A percentile compares a stretch with the other conserved stretches of the same genome.
These are phyloP conservation scores for Dromas ardeola DNA, from an alignment of 2,113 vertebrate genomes.

Conservation along the genomic window DNA sequence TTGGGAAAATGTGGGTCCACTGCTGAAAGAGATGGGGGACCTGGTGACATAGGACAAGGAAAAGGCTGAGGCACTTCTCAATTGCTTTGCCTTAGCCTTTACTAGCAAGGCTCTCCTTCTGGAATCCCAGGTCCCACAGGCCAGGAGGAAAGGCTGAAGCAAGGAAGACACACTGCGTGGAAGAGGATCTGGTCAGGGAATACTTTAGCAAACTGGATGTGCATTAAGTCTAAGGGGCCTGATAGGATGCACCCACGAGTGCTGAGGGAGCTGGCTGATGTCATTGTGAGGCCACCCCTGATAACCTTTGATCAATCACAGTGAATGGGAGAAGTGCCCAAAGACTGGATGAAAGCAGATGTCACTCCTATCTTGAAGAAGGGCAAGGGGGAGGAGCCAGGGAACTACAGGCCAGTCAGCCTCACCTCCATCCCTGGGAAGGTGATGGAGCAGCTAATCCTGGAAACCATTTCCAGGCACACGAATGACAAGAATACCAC, in stretches of 20 bases:
- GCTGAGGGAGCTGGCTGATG: background rate
- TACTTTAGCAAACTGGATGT: background rate
- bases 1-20: background rate
- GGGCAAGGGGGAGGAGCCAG: background rate
- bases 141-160: background rate
- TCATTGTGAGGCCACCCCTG: background rate
- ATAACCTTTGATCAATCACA: background rate
- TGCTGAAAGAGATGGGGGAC: background rate
- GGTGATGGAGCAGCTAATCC: too few relatives aligned
- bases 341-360: background rate
- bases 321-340: background rate
- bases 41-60: background rate
- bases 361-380: background rate
- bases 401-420: background rate
- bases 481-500: background rate
- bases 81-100: background rate
- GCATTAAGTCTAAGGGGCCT: background rate
- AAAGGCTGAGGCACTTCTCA: background rate
- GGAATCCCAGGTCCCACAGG: background rate
- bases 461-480: background rate
- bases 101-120: too few relatives aligned
- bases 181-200: background rate
- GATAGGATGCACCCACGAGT: background rate
- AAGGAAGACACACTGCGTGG: background rate
- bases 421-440: background rate